Base-by-base conservation (phyloP, 1,140 invertebrate genomes). In the Tetragonula clypearis region DNA sequence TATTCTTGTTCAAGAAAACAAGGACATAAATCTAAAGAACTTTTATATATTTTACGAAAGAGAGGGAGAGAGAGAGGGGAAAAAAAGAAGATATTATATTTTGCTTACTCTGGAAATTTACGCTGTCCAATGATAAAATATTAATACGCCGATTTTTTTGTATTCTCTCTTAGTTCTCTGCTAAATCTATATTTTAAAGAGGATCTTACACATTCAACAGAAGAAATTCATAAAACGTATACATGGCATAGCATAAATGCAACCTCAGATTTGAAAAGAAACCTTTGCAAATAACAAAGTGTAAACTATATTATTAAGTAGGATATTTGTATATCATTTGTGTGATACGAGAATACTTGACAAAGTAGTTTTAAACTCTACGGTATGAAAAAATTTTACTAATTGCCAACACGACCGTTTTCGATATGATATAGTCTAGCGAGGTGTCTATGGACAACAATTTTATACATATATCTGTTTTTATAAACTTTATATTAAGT, bases 381-480 rank as follows among this genome's bases (percentile, higher is more conserved):
- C 78, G 26, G 62, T 55, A 78, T 77, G n/a, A 35, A 78, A 71
- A 65, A 60, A 15, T 86, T 75, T 77, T 35, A 55, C 23, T 30
- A 62, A 55, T 80, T 19, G 35, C 35, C 62, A 30, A 60, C 69
- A 69, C 71, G 41, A 49, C 41, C 41, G 76, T 66, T 81, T 77
- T 81, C 65, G 55, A 85, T 58, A 62, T 65, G 68, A 53, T 58
- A 74, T 69, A 62, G 49, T 62, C 84, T 88, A 75, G 30, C 21
- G 5, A 14, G 41, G 2, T 74, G 19, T 79, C 21, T 49, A 79
- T 73, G 60, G 21, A 82, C 41, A 72, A 71, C 55, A 82, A 82
- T 82, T 83, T 66, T 88, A 86, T 78, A 82, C 62, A 30, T 68
- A 11, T 86, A 82, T 86, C 73, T 82, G 62, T 86, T 82, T 86